Conservation (phyloP, 2,113 vertebrate species). For the Pogonocichla stellata region DNA sequence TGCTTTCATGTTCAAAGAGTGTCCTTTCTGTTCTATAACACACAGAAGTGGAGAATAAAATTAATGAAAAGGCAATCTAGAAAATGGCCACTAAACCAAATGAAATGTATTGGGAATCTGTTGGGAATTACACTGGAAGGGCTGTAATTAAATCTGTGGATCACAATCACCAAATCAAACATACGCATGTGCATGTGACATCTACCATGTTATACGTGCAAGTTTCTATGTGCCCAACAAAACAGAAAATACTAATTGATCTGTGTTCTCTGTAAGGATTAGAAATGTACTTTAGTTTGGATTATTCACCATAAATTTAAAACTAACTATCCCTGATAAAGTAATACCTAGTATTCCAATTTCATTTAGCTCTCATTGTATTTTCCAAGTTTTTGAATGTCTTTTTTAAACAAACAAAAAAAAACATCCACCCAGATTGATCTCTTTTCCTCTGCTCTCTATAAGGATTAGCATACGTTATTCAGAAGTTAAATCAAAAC, state of each 20-base stretch:
- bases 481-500: constrained; percentile 24
- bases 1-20: constrained; percentile 37
- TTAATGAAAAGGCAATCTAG: constrained; percentile 42
- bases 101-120: constrained; percentile 52
- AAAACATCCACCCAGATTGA: not conserved
- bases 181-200: constrained; percentile 57
- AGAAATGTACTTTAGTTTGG: not conserved
- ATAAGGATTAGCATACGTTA: not conserved
- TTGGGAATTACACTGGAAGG: constrained; percentile 48
- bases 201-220: constrained; percentile 4
- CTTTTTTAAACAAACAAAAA: constrained; percentile 8
- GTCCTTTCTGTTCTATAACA: constrained; percentile 54
- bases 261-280: not conserved
- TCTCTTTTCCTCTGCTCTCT: constrained; percentile 22
- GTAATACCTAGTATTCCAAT: not conserved
- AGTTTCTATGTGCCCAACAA: not conserved
- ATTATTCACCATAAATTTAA: constrained; percentile 10
- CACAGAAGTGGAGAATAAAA: constrained; percentile 44
- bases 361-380: constrained; percentile 2
- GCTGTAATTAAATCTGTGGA: constrained; percentile 38
- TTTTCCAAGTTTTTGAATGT: constrained; percentile 49
- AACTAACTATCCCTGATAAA: not conserved
- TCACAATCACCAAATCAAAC: constrained; percentile 50
- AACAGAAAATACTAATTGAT: not conserved
- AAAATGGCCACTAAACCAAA: constrained; percentile 52